phyloP scores from a whole-genome alignment of 2,888 invertebrate species.

The Macrophya annulata region DNA sequence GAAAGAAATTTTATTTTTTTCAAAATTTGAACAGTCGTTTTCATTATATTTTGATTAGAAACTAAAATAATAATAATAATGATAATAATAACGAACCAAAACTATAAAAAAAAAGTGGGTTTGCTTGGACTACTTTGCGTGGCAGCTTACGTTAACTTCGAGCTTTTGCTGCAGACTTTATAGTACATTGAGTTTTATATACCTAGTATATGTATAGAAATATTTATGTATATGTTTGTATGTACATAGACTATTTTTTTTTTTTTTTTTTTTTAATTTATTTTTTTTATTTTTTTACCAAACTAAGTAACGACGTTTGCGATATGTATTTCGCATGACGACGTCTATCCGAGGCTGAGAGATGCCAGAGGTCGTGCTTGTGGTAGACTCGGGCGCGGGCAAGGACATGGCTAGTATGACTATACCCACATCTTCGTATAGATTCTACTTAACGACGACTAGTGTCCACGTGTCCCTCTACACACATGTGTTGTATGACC shows the following conservation, averaged over 20 bases:
- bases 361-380: constrained; percentile 45
- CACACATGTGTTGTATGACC: constrained; percentile 1
- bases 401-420: constrained; percentile 51
- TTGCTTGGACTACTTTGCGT: too few species aligned
- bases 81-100: too few species aligned
- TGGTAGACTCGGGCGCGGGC: constrained; percentile 40
- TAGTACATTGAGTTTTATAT: background rate
- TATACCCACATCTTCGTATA: background rate
- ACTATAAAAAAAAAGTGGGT: background rate
- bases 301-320: background rate
- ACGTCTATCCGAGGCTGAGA: constrained; percentile 46
- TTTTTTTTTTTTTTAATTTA: too few species aligned
- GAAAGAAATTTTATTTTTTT: background rate
- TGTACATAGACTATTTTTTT: background rate
- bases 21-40: background rate
- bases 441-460: background rate
- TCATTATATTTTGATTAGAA: background rate
- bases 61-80: background rate
- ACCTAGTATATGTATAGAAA: background rate
- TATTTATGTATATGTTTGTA: background rate
- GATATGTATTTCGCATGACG: constrained; percentile 44
- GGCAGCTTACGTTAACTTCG: background rate
- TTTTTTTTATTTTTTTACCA: background rate
- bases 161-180: background rate
- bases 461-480: constrained; percentile 29